Evolutionary conservation across 2,113 vertebrate genomes (phyloP).

Genomic region (Gallinago undulata): DNA sequence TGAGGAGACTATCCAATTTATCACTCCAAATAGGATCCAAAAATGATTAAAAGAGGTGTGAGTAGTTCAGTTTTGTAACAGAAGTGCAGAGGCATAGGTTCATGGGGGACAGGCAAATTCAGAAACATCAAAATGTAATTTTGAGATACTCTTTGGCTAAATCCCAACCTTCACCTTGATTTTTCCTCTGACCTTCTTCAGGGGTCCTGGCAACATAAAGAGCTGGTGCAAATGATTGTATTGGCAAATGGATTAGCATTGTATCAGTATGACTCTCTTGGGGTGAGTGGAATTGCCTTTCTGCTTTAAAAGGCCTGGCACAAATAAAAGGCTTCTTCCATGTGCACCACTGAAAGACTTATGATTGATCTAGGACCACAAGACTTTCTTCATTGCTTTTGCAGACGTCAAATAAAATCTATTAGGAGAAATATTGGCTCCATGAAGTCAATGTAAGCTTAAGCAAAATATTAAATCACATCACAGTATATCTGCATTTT

Average conservation of each 20-base stretch:
- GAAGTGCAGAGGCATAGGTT: not conserved
- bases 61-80: not conserved
- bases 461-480: not conserved
- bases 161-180: not conserved
- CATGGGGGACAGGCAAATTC: not conserved
- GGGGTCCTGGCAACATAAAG: not conserved
- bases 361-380: not conserved
- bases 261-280: not conserved
- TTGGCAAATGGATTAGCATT: not conserved
- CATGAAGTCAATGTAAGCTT: not conserved
- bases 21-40: slow-evolving; percentile 6
- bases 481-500: not conserved
- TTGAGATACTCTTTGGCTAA: not conserved
- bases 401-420: not conserved
- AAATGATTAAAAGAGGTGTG: slow-evolving; percentile 20
- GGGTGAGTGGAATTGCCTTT: not conserved
- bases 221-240: not conserved
- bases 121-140: not conserved
- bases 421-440: not conserved
- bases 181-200: slow-evolving; percentile 9
- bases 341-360: not conserved
- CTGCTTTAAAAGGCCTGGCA: not conserved
- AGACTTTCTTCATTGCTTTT: not conserved
- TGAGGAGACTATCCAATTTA: slow-evolving; percentile 5
- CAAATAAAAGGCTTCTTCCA: not conserved